A percentile compares a stretch with the other conserved stretches of the same genome.
phyloP scores from a whole-genome alignment of 2,113 vertebrate genomes.

The Gymnobelideus leadbeateri region DNA sequence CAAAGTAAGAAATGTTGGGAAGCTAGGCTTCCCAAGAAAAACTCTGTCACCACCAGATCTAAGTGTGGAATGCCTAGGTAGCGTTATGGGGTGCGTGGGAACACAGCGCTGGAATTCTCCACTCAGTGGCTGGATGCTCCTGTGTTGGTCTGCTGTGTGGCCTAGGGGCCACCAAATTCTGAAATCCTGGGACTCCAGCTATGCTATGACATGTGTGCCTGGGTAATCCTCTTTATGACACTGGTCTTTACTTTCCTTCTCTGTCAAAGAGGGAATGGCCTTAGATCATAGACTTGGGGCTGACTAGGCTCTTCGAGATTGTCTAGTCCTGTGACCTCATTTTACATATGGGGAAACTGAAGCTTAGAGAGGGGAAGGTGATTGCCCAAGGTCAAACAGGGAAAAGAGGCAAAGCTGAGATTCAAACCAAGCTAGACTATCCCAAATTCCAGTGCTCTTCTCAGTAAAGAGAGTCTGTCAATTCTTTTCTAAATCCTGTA shows the following conservation, averaged over 20 bases:
- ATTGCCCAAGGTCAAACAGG: not conserved
- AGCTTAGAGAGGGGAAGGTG: not conserved
- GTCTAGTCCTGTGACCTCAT: not conserved
- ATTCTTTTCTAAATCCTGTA: not conserved
- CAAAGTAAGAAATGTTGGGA: too few species aligned
- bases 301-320: not conserved
- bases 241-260: not conserved
- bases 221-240: not conserved
- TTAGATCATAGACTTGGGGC: not conserved
- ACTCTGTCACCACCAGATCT: not conserved
- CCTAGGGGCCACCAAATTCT: not conserved
- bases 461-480: not conserved
- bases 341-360: not conserved
- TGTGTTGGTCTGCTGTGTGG: not conserved
- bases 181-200: not conserved
- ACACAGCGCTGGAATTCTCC: too few species aligned
- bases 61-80: not conserved
- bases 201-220: fast-evolving
- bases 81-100: too few species aligned
- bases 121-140: not conserved
- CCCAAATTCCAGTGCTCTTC: not conserved
- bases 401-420: not conserved
- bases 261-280: not conserved
- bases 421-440: not conserved
- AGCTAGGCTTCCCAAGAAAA: not conserved